Evolutionary conservation across 1,140 invertebrate species (phyloP).

Genomic region (Olivierus martensii): DNA sequence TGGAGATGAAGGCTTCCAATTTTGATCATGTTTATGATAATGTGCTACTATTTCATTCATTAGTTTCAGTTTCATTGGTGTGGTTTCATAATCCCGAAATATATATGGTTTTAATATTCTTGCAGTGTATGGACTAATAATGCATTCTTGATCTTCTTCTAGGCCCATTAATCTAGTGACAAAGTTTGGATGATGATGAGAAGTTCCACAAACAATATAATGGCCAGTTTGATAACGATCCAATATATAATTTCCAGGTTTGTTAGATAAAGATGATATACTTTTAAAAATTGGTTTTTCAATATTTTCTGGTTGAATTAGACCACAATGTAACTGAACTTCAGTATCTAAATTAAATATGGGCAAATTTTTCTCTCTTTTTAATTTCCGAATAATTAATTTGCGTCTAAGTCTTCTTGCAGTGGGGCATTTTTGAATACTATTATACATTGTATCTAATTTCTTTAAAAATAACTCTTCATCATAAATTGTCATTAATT

Average conservation of each 20-base stretch:
- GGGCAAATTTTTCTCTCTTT: constrained; percentile 10
- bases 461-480: constrained; percentile 7
- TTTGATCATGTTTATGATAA: constrained; percentile 41
- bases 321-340: constrained; percentile 1
- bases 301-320: constrained; percentile 6
- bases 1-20: constrained; percentile 29
- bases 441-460: constrained; percentile 2
- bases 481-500: constrained; percentile 9
- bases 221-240: constrained; percentile 8
- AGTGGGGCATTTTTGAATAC: not conserved
- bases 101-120: constrained; percentile 64
- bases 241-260: constrained; percentile 1
- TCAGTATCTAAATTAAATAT: constrained; percentile 12
- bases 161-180: constrained; percentile 6
- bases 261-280: too few relatives aligned
- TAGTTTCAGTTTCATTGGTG: constrained; percentile 52
- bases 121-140: constrained; percentile 35
- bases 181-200: constrained; percentile 2
- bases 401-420: constrained; percentile 11
- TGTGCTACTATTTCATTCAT: constrained; percentile 49
- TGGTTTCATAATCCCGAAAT: constrained; percentile 44
- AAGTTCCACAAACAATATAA: not conserved
- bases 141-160: constrained; percentile 30
- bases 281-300: not conserved
- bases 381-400: constrained; percentile 10